Conservation (phyloP, 2,888 invertebrate species). For the Melinaea marsaeus region DNA sequence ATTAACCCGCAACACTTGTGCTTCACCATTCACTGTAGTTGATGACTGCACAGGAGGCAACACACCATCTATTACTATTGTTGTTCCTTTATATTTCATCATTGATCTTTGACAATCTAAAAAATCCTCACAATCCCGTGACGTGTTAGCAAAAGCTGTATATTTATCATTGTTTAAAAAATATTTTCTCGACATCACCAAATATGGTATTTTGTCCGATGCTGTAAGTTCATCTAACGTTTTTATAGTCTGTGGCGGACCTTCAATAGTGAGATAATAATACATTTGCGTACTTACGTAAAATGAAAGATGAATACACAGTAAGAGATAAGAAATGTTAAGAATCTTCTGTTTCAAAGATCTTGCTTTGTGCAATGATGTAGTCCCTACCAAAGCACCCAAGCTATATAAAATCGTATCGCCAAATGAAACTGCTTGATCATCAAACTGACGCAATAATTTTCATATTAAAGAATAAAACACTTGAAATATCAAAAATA, state of each 20-base stretch:
- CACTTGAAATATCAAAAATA: conserved; percentile 55
- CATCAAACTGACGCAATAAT: conserved; percentile 45
- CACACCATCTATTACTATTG: conserved; percentile 45
- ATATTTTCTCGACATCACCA: conserved; percentile 43
- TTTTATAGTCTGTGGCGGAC: conserved; percentile 48
- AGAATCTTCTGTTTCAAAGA: conserved; percentile 54
- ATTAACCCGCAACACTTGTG: conserved; percentile 43
- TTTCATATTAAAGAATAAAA: conserved; percentile 48
- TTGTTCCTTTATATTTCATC: conserved; percentile 47
- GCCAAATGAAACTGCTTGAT: conserved; percentile 36
- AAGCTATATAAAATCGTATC: conserved; percentile 49
- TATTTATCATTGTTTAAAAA: conserved; percentile 50
- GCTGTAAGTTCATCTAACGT: conserved; percentile 48
- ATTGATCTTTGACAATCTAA: conserved; percentile 42
- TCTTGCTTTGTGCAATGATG: conserved; percentile 44
- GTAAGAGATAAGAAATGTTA: conserved; percentile 47
- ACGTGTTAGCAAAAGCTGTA: conserved; percentile 42
- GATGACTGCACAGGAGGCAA: conserved; percentile 46
- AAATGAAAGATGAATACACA: conserved; percentile 52
- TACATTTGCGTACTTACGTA: conserved; percentile 57
- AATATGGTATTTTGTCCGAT: conserved; percentile 46
- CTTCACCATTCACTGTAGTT: conserved; percentile 54
- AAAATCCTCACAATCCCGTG: conserved; percentile 46
- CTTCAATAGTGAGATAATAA: conserved; percentile 56
- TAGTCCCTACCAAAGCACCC: conserved; percentile 54